Percentiles rank a stretch among this genome's conserved stretches.
Evolutionary conservation across 2,888 invertebrate species (phyloP).

Genomic region (Drosophila pseudotalamancana): DNA sequence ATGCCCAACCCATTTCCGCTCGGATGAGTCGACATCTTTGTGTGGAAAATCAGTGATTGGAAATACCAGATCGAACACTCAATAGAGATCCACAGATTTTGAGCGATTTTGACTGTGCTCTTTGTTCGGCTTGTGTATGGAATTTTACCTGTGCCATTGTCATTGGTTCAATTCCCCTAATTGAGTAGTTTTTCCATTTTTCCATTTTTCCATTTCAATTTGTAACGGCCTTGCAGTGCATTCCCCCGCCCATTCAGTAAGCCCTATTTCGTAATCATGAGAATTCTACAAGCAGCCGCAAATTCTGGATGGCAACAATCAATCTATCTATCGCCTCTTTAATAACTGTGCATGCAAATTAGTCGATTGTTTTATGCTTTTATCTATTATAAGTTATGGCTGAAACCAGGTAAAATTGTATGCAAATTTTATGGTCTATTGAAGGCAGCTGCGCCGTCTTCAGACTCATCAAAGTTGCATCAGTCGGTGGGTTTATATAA

Average conservation of each 20-base stretch:
- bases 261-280: slow-evolving; percentile 57
- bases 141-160: slow-evolving; percentile 60
- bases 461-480: slow-evolving; percentile 32
- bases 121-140: slow-evolving; percentile 45
- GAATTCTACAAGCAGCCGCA: slow-evolving; percentile 29
- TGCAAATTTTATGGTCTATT: slow-evolving; percentile 59
- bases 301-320: slow-evolving; percentile 29
- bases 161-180: slow-evolving; percentile 58
- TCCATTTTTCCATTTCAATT: slow-evolving; percentile 45
- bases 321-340: not conserved
- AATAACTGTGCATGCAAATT: slow-evolving; percentile 60
- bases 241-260: slow-evolving; percentile 5
- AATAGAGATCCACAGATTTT: slow-evolving; percentile 46
- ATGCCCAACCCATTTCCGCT: slow-evolving; percentile 69
- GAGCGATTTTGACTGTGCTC: slow-evolving; percentile 69
- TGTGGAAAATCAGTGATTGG: slow-evolving; percentile 75
- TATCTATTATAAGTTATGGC: slow-evolving; percentile 38
- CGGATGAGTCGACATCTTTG: slow-evolving; percentile 46
- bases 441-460: slow-evolving; percentile 39
- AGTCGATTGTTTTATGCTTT: slow-evolving; percentile 60
- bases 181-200: slow-evolving; percentile 69
- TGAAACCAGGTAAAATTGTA: slow-evolving; percentile 38
- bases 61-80: slow-evolving; percentile 47
- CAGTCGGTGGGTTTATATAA: slow-evolving; percentile 29
- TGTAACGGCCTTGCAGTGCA: slow-evolving; percentile 37